These are phyloP conservation scores for Drosophila seguyi DNA, from an alignment of 1,140 invertebrate genomes.

Conservation along the genomic window DNA sequence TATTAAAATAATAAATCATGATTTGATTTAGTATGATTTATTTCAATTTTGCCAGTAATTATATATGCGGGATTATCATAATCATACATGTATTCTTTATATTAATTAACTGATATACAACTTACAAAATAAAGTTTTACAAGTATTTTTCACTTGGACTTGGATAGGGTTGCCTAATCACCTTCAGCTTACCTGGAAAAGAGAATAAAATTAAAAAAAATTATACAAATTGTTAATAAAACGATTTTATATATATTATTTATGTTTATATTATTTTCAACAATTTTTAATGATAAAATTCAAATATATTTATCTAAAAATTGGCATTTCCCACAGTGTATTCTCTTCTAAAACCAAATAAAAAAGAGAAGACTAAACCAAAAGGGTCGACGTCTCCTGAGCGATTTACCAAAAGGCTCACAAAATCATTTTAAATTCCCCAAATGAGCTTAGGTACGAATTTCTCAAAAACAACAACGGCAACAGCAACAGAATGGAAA, in stretches of 20 bases:
- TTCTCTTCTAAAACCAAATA: not conserved
- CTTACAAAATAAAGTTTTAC: not conserved
- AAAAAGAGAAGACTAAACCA: not conserved
- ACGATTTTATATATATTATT: fast-evolving
- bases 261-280: not conserved
- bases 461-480: slow-evolving; percentile 13
- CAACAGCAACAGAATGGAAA: slow-evolving; percentile 16
- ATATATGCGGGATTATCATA: no score
- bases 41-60: no score
- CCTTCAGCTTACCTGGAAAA: slow-evolving; percentile 4
- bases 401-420: slow-evolving; percentile 45
- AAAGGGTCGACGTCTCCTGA: slow-evolving; percentile 8
- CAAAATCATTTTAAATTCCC: slow-evolving; percentile 64
- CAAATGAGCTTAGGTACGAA: slow-evolving; percentile 56
- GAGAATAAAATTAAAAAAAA: not conserved
- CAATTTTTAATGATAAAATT: not conserved
- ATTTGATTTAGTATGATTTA: no score
- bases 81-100: no score
- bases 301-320: no score
- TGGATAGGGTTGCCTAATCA: not conserved
- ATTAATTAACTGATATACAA: not conserved
- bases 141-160: not conserved
- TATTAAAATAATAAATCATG: no score
- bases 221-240: not conserved
- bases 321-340: not conserved